These are phyloP conservation scores for Onychorhynchus coronatus DNA, from an alignment of 2,113 vertebrate species.

Conservation along the genomic window DNA sequence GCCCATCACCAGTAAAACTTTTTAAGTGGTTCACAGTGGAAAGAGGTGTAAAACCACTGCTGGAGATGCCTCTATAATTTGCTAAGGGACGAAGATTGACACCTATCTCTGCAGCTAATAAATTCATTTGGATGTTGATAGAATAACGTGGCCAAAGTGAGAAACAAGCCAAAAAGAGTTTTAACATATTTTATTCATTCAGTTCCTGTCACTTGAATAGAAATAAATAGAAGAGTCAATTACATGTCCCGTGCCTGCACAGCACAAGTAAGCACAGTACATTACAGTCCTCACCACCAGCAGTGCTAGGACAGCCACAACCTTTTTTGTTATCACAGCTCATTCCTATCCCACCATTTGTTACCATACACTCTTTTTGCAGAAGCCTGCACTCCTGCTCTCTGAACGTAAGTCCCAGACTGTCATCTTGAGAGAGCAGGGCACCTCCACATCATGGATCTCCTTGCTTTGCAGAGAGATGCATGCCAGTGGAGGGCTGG, in stretches of 20 bases:
- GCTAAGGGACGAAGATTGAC: background rate
- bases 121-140: background rate
- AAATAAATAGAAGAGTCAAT: background rate
- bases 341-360: background rate
- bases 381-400: background rate
- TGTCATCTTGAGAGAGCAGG: background rate
- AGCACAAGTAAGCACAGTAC: background rate
- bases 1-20: background rate
- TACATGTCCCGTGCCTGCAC: background rate
- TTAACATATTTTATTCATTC: background rate
- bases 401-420: background rate
- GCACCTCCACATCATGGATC: background rate
- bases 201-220: background rate
- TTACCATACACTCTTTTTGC: background rate
- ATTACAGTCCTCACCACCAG: background rate
- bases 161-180: background rate
- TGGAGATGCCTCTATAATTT: background rate
- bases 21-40: background rate
- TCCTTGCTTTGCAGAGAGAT: background rate
- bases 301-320: background rate
- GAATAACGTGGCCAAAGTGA: background rate
- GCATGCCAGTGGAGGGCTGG: background rate
- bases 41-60: background rate
- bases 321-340: background rate
- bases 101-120: background rate